phyloP scores from a whole-genome alignment of 1,140 invertebrate genomes.

The Chironomus tepperi region DNA sequence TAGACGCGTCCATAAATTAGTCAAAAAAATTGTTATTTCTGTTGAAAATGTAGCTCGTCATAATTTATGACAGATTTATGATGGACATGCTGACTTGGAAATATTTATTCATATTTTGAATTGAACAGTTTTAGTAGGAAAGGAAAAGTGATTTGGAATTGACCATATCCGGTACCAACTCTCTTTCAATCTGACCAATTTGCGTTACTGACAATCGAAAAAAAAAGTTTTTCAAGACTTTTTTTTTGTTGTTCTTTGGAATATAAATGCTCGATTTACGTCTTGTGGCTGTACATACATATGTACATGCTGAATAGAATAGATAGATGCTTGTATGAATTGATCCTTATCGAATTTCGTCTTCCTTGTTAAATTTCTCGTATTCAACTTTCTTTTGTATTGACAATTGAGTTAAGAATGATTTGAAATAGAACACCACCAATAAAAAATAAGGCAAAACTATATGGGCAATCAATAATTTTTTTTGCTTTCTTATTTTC shows the following conservation, averaged over 20 bases:
- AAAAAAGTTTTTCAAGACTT: not conserved
- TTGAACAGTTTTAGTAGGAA: not conserved
- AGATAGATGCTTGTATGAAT: not conserved
- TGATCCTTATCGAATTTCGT: not conserved
- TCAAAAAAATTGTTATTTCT: too few species aligned
- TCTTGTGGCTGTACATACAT: not conserved
- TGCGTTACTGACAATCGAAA: not conserved
- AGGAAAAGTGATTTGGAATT: constrained; percentile 1
- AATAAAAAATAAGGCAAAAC: not conserved
- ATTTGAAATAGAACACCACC: constrained; percentile 4
- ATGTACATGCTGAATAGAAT: not conserved
- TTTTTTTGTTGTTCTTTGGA: too few species aligned
- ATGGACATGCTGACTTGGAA: not conserved
- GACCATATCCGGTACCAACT: constrained; percentile 9
- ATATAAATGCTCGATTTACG: too few species aligned
- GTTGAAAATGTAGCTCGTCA: not conserved
- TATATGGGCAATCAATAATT: not conserved
- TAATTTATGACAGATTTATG: not conserved
- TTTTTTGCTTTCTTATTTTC: not conserved
- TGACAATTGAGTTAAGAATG: constrained; percentile 13
- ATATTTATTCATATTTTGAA: not conserved
- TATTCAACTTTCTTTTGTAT: not conserved
- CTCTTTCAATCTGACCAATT: constrained; percentile 19
- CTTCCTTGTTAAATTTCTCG: not conserved
- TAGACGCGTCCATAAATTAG: not conserved